A percentile compares a stretch with the other conserved stretches of the same genome.
phyloP scores from a whole-genome alignment of 2,888 invertebrate genomes.

The Deilephila elpenor region DNA sequence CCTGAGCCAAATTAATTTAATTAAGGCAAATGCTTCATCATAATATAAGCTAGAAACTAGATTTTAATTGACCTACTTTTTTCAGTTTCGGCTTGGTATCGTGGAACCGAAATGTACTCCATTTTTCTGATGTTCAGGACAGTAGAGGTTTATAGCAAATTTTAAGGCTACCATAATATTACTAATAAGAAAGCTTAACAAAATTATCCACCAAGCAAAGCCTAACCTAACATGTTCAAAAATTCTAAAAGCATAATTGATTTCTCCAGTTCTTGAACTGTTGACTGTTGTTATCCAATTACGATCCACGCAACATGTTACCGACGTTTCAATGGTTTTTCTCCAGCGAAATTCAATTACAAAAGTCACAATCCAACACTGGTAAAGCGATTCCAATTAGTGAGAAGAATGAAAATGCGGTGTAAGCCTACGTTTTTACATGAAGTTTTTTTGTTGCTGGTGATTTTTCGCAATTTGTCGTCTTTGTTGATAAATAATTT shows the following conservation, averaged over 20 bases:
- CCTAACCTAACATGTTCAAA: neutral
- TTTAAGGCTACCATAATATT: too few relatives aligned
- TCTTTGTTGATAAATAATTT: neutral
- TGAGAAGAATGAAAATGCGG: conserved; percentile 43
- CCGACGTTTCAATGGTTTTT: conserved; percentile 24
- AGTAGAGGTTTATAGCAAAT: too few relatives aligned
- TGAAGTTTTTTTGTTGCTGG: conserved; percentile 14
- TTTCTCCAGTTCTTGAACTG: neutral
- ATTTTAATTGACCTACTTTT: neutral
- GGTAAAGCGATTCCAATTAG: conserved; percentile 47
- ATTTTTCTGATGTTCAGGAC: too few relatives aligned
- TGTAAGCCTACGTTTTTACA: conserved; percentile 31
- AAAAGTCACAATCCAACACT: conserved; percentile 14
- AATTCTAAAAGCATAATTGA: neutral
- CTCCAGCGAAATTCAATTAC: conserved; percentile 28
- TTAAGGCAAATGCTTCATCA: neutral
- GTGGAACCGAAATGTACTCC: too few relatives aligned
- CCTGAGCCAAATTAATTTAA: neutral
- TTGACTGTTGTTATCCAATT: conserved; percentile 17
- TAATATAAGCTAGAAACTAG: neutral
- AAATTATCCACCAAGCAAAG: too few relatives aligned
- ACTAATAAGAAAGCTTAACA: too few relatives aligned
- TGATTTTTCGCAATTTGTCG: neutral
- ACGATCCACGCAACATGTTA: conserved; percentile 15
- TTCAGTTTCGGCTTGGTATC: neutral